Evolutionary conservation across 2,113 vertebrate species (phyloP), one percentile per base, ranked within the genome.

Genomic region (Neolamprologus ventralis): DNA sequence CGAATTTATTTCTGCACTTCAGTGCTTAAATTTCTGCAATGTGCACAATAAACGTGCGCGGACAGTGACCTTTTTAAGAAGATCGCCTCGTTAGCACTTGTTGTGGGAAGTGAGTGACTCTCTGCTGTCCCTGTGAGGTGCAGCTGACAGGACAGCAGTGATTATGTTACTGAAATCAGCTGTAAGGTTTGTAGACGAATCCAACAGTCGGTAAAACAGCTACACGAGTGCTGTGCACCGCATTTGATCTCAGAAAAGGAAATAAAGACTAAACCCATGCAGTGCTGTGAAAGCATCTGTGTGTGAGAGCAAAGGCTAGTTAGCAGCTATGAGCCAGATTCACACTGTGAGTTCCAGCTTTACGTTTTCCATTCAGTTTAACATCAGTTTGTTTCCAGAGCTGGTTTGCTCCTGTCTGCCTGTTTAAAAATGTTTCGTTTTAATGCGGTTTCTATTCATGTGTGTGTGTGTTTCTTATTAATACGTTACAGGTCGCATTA

Each of bases 401-500:
- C 0, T 23, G 37, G 0, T 71, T 71, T 23, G n/a, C 65, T 71
- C 2, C 35, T 16, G 37, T 42, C 12, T 0, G 35, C 13, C n/a
- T 42, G 12, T 71, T 71, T 23, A 71, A 42, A 40, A 71, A 23
- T 1, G 7, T 71, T 71, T 71, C 2, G 2, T 45, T 71, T 71
- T 42, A 45, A 71, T 71, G 13, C 37, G 0, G 13, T 26, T 71
- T 71, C n/a, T 42, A 71, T 71, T 42, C n/a, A 42, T 71, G 21
- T 9, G 2, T 53, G 7, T 9, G n/a, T 9, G n/a, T 42, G 26
- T 23, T 71, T 42, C 21, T 71, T 71, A 42, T 42, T 42, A 71
- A 71, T 68, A 40, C 0, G 1, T 7, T 71, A 42, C 37, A 2
- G 37, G 8, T 26, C 2, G 1, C 1, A 26, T 73, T 45, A 16